phyloP scores from a whole-genome alignment of 2,888 invertebrate genomes.

The Tachina grossa region DNA sequence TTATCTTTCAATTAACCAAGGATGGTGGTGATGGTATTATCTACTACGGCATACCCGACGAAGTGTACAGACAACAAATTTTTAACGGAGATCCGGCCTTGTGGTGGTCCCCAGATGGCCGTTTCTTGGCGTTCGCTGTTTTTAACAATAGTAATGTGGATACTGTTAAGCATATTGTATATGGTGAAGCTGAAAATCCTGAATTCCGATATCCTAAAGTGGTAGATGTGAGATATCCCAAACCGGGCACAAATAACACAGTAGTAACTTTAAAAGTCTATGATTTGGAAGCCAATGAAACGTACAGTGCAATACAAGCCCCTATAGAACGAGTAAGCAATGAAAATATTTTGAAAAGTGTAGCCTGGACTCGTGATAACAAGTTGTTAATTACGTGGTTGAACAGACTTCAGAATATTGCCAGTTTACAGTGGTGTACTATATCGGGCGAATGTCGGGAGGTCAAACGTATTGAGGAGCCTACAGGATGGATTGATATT shows the following conservation, averaged over 20 bases:
- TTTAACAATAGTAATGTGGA: constrained; percentile 88
- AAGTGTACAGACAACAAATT: constrained; percentile 97
- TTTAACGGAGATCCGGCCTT: constrained; percentile 87
- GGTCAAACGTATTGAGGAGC: constrained; percentile 84
- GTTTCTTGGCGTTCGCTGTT: constrained; percentile 87
- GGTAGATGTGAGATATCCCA: constrained; percentile 89
- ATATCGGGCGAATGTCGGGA: constrained; percentile 76
- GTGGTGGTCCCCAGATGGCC: constrained; percentile 91
- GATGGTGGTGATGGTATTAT: constrained; percentile 86
- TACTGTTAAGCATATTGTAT: constrained; percentile 86
- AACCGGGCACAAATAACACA: constrained; percentile 90
- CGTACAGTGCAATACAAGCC: constrained; percentile 82
- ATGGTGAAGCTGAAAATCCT: constrained; percentile 85
- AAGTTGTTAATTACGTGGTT: constrained; percentile 90
- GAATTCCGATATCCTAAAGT: constrained; percentile 87
- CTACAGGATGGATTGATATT: constrained; percentile 88
- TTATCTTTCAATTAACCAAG: constrained; percentile 84
- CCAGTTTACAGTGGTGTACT: constrained; percentile 77
- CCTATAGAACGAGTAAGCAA: constrained; percentile 84
- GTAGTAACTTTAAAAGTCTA: constrained; percentile 87
- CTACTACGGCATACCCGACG: constrained; percentile 94
- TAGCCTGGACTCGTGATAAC: constrained; percentile 89
- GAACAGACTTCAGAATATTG: constrained; percentile 91
- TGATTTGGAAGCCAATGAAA: constrained; percentile 83
- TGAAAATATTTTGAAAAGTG: constrained; percentile 87